phyloP scores from a whole-genome alignment of 2,888 invertebrate genomes.

The Xanthia togata region DNA sequence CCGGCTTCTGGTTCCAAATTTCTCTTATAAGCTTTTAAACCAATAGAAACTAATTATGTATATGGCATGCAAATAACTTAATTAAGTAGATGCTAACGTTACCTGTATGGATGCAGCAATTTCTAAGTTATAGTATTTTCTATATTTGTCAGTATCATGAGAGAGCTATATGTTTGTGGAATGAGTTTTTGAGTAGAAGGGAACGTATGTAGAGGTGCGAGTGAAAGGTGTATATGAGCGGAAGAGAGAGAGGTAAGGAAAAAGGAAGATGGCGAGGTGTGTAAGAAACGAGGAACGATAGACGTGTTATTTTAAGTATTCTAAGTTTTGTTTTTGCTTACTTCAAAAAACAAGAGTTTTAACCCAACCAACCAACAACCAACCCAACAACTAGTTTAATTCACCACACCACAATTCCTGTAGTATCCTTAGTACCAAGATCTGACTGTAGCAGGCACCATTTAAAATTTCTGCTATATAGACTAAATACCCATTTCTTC shows the following conservation, averaged over 20 bases:
- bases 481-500: neutral
- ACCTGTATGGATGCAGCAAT: slow-evolving; percentile 39
- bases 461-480: neutral
- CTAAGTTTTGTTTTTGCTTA: too few relatives aligned
- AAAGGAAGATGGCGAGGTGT: too few relatives aligned
- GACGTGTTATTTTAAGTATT: too few relatives aligned
- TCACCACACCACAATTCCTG: too few relatives aligned
- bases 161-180: neutral
- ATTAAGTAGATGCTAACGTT: slow-evolving; percentile 31
- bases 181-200: too few relatives aligned
- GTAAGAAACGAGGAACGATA: too few relatives aligned
- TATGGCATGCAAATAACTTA: slow-evolving; percentile 39
- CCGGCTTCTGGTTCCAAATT: slow-evolving; percentile 55
- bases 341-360: too few relatives aligned
- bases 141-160: slow-evolving; percentile 9
- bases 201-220: too few relatives aligned
- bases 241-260: too few relatives aligned
- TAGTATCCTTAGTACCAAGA: neutral
- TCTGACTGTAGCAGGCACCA: neutral
- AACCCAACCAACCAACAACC: too few relatives aligned
- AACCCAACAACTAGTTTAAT: too few relatives aligned
- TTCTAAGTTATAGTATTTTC: slow-evolving; percentile 24
- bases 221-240: too few relatives aligned
- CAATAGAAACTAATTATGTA: slow-evolving; percentile 49
- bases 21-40: slow-evolving; percentile 52